Evolutionary conservation across 2,888 invertebrate genomes (phyloP).

Genomic region (Lymantria monacha): DNA sequence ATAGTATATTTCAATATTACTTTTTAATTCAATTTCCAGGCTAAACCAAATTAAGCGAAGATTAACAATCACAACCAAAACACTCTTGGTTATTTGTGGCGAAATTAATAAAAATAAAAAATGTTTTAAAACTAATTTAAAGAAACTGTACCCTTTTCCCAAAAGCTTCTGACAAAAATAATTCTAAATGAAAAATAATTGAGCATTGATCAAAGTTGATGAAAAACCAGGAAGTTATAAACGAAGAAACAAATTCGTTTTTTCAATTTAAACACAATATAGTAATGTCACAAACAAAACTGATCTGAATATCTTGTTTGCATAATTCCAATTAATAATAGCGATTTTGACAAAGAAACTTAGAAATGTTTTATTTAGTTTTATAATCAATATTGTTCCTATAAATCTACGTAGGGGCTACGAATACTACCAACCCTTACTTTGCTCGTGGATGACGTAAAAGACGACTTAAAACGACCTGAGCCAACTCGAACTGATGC

Average conservation of each 20-base stretch:
- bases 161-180: neutral
- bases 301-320: constrained; percentile 44
- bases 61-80: too few relatives aligned
- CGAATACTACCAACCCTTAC: too few relatives aligned
- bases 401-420: too few relatives aligned
- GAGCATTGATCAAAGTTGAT: neutral
- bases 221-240: neutral
- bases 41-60: too few relatives aligned
- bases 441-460: too few relatives aligned
- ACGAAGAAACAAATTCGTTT: constrained; percentile 13
- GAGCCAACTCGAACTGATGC: too few relatives aligned
- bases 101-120: neutral
- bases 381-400: constrained; percentile 52
- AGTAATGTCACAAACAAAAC: constrained; percentile 37
- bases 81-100: neutral
- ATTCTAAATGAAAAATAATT: neutral
- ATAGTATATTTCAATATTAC: too few relatives aligned
- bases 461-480: too few relatives aligned
- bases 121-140: neutral
- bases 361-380: constrained; percentile 34
- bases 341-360: constrained; percentile 54
- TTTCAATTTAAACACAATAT: constrained; percentile 19
- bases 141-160: neutral
- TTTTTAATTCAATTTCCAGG: too few relatives aligned
- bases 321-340: constrained; percentile 70